Conservation (phyloP, 2,888 invertebrate genomes). For the Agrochola lychnidis region DNA sequence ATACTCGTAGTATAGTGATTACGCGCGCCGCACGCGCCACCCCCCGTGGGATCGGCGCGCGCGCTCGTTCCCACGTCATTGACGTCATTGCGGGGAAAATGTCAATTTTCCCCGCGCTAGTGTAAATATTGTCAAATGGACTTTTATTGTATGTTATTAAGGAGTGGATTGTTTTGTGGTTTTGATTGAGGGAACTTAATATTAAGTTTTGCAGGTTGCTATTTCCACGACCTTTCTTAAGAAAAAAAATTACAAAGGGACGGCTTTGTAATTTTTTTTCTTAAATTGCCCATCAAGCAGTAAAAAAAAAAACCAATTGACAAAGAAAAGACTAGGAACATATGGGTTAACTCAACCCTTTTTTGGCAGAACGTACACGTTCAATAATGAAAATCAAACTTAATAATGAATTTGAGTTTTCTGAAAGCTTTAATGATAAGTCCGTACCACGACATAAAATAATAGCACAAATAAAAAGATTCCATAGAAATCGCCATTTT, state of each 20-base stretch:
- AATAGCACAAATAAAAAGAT: not conserved
- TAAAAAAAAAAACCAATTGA: not conserved
- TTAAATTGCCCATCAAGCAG: not conserved
- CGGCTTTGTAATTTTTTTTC: too few relatives aligned
- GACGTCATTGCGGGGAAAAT: conserved; percentile 54
- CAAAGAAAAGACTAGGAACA: not conserved
- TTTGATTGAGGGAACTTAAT: not conserved
- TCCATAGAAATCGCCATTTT: not conserved
- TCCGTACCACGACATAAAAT: not conserved
- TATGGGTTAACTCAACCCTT: not conserved
- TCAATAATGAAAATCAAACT: not conserved
- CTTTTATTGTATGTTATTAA: conserved; percentile 38
- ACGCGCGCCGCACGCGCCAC: conserved; percentile 74
- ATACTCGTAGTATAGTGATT: conserved; percentile 63
- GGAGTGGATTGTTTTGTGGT: conserved; percentile 26
- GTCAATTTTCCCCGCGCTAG: conserved; percentile 55
- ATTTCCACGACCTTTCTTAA: not conserved
- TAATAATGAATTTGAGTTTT: not conserved
- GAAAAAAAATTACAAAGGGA: too few relatives aligned
- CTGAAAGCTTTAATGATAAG: not conserved
- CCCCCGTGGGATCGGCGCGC: conserved; percentile 78
- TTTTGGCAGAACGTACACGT: not conserved
- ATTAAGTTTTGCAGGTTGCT: not conserved
- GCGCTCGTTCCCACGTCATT: conserved; percentile 78
- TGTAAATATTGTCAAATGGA: conserved; percentile 62